Evolutionary conservation across 2,797 vertebrate genomes (phyloP).

Genomic region (Micrastur ruficollis): DNA sequence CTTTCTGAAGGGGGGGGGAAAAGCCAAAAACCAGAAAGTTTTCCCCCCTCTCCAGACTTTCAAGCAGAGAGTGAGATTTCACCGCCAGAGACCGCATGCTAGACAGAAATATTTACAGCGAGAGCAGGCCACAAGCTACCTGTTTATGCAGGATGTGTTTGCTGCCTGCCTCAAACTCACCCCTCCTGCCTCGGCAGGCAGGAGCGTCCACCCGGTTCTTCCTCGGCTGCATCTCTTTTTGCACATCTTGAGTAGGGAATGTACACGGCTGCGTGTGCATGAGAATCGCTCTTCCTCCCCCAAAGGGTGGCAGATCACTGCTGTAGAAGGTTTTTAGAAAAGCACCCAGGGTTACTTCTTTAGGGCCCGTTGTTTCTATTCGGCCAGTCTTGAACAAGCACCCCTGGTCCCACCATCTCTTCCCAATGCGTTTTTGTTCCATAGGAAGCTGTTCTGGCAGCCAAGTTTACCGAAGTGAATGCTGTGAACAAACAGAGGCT

Average conservation of each 20-base stretch:
- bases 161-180: not conserved
- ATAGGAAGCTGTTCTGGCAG: constrained; percentile 88
- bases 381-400: not conserved
- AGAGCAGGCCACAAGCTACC: not conserved
- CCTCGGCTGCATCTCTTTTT: not conserved
- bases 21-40: not conserved
- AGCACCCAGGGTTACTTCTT: not conserved
- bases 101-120: not conserved
- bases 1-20: not conserved
- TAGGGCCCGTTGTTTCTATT: not conserved
- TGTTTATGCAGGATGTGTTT: not conserved
- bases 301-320: fast-evolving
- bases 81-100: fast-evolving
- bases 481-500: constrained; percentile 88
- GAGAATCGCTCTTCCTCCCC: not conserved
- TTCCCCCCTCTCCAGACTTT: not conserved
- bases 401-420: not conserved
- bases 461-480: constrained; percentile 91
- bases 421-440: not conserved
- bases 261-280: not conserved
- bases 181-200: not conserved
- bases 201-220: not conserved
- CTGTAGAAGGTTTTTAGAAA: not conserved
- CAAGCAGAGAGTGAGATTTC: not conserved
- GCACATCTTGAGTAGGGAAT: not conserved